Percentiles rank a stretch among this genome's conserved stretches.
These are phyloP conservation scores for Clunio marinus DNA, from an alignment of 2,888 invertebrate species.

Conservation along the genomic window DNA sequence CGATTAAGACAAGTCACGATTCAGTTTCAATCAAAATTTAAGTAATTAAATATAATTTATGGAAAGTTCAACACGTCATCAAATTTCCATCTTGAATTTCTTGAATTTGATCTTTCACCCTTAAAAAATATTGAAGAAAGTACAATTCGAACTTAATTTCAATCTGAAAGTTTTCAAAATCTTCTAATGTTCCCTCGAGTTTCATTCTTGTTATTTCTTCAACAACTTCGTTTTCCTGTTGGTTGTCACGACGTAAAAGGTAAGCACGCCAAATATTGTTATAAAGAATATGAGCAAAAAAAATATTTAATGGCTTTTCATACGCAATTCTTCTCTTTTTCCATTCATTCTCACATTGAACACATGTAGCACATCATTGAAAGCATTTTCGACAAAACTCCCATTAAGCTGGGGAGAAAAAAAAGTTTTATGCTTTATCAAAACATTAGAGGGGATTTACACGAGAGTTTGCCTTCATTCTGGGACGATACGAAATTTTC, in stretches of 20 bases:
- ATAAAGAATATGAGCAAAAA: background rate
- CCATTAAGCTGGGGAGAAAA: background rate
- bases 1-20: no score
- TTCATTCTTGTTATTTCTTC: background rate
- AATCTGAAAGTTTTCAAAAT: no score
- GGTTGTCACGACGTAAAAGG: background rate
- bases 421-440: conserved; percentile 15
- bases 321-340: background rate
- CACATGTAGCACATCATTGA: conserved; percentile 5
- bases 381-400: background rate
- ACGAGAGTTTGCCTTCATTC: conserved; percentile 14
- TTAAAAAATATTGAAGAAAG: no score
- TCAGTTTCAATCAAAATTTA: no score
- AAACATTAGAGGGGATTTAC: conserved; percentile 35
- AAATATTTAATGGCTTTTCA: conserved; percentile 20
- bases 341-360: background rate
- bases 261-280: conserved; percentile 4
- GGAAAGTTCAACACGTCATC: no score
- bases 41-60: no score
- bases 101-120: no score
- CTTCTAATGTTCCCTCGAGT: no score
- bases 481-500: background rate
- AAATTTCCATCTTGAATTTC: no score
- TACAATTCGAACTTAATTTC: no score
- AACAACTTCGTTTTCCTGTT: background rate